Evolutionary conservation across 1,140 invertebrate species (phyloP).

Genomic region (Macrobrachium rosenbergii): DNA sequence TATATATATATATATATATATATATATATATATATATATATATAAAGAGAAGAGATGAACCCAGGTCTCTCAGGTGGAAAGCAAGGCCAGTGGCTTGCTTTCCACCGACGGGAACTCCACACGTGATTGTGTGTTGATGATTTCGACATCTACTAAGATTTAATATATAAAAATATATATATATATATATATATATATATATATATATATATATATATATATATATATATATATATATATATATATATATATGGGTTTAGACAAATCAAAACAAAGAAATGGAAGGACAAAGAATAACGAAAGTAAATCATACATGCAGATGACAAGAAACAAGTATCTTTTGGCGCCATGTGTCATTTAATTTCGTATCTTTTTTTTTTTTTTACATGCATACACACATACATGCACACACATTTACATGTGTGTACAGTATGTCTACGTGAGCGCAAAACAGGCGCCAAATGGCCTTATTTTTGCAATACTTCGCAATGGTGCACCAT

Average conservation of each 20-base stretch:
- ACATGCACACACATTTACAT: neutral
- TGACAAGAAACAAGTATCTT: neutral
- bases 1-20: neutral
- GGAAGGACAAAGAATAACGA: neutral
- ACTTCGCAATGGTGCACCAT: too few species aligned
- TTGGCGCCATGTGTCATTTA: neutral
- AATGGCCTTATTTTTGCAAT: too few species aligned
- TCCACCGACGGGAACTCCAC: too few species aligned
- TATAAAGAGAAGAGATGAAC: too few species aligned
- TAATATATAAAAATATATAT: slow-evolving; percentile 6
- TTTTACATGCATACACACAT: neutral
- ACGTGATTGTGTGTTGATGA: too few species aligned
- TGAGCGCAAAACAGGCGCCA: too few species aligned
- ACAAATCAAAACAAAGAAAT: neutral
- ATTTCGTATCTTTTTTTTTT: neutral
- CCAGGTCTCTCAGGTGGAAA: too few species aligned
- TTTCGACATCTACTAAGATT: too few species aligned
- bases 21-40: slow-evolving; percentile 1
- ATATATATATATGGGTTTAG: neutral
- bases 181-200: slow-evolving; percentile 24
- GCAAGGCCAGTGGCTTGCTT: too few species aligned
- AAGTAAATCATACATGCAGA: neutral
- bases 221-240: slow-evolving; percentile 17
- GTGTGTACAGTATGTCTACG: too few species aligned
- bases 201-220: slow-evolving; percentile 12